Evolutionary conservation across 2,113 vertebrate species (phyloP).

Genomic region (Megalops atlanticus): DNA sequence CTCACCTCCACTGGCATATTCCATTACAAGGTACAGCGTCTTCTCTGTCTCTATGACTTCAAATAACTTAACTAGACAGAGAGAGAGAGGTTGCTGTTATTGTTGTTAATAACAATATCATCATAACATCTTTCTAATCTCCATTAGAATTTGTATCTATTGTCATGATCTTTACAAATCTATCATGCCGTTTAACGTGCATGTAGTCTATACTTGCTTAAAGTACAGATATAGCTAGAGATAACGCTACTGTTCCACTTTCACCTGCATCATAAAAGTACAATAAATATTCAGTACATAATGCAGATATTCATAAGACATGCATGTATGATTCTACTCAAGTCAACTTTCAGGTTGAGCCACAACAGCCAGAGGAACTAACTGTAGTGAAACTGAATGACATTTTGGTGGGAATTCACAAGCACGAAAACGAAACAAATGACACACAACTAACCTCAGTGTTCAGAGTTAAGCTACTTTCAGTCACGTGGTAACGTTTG

Average conservation of each 20-base stretch:
- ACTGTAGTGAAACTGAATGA: neutral
- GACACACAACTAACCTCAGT: too few relatives aligned
- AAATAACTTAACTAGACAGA: constrained; percentile 74
- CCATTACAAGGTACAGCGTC: constrained; percentile 81
- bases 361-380: neutral
- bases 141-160: too few relatives aligned
- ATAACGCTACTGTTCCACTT: neutral
- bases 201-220: neutral
- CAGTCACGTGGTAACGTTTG: too few relatives aligned
- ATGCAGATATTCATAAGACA: neutral
- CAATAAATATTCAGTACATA: neutral
- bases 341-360: neutral
- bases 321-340: neutral
- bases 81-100: neutral
- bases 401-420: neutral
- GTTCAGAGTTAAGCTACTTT: too few relatives aligned
- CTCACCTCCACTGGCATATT: constrained; percentile 81
- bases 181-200: too few relatives aligned
- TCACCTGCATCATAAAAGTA: neutral
- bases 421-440: neutral
- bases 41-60: constrained; percentile 84
- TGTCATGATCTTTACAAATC: too few relatives aligned
- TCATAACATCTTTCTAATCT: too few relatives aligned
- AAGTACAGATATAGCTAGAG: neutral
- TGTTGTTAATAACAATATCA: too few relatives aligned